Conservation (phyloP, 35 echinoderm and acorn worm species). For the Stichopus chloronotus region DNA sequence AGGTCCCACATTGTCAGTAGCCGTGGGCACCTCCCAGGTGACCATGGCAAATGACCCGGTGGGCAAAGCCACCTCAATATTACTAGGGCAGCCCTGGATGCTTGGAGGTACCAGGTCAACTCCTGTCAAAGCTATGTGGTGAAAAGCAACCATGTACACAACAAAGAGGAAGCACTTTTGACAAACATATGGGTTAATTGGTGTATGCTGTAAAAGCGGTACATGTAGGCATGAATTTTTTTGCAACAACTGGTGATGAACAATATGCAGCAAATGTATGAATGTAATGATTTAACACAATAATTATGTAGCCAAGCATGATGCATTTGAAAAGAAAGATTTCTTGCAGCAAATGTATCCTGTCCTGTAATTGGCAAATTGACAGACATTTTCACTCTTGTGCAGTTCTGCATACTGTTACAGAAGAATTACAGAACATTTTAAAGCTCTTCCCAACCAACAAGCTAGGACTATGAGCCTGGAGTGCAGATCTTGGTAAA, state of each 20-base stretch:
- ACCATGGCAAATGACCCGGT: constrained; percentile 28
- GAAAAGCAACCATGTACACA: background rate
- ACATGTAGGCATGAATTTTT: background rate
- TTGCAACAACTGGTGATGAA: background rate
- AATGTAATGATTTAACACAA: too few relatives aligned
- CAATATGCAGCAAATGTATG: background rate
- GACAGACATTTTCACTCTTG: too few relatives aligned
- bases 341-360: too few relatives aligned
- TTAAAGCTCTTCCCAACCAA: too few relatives aligned
- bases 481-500: too few relatives aligned
- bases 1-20: background rate
- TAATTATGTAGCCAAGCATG: too few relatives aligned
- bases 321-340: too few relatives aligned
- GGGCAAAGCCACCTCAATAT: background rate
- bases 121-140: background rate
- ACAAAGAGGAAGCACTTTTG: background rate
- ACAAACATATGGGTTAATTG: background rate
- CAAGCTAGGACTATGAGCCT: too few relatives aligned
- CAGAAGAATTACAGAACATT: too few relatives aligned
- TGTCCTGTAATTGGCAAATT: too few relatives aligned
- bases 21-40: background rate
- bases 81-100: constrained; percentile 18
- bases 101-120: background rate
- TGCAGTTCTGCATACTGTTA: too few relatives aligned
- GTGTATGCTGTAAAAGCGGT: background rate